Conservation (phyloP, 2,797 vertebrate genomes). For the Ctenopoma multispine region DNA sequence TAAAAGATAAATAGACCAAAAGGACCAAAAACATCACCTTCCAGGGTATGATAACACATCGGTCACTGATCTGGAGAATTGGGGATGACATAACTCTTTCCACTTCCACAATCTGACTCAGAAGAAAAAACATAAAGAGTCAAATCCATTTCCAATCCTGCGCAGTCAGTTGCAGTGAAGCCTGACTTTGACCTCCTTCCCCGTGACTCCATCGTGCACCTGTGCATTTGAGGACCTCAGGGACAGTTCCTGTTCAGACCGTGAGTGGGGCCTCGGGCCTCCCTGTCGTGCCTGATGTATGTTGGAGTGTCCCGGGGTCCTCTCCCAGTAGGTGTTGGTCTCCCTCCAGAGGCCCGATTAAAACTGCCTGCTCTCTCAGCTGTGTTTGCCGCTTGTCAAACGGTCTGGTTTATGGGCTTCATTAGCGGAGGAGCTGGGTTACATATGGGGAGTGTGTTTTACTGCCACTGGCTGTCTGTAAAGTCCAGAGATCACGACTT, state of each 20-base stretch:
- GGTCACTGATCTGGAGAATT: conserved; percentile 20
- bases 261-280: conserved; percentile 62
- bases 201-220: conserved; percentile 76
- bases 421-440: conserved; percentile 78
- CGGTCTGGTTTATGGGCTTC: conserved; percentile 82
- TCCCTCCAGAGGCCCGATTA: conserved; percentile 82
- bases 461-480: conserved; percentile 87
- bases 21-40: neutral
- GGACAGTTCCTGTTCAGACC: conserved; percentile 52
- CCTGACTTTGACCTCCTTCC: conserved; percentile 63
- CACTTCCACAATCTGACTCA: conserved; percentile 49
- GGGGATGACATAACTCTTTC: conserved; percentile 52
- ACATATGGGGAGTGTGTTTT: conserved; percentile 84
- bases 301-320: conserved; percentile 67
- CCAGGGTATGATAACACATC: neutral
- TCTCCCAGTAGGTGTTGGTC: conserved; percentile 67
- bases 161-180: conserved; percentile 41
- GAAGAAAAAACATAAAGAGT: conserved; percentile 16
- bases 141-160: conserved; percentile 45
- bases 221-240: conserved; percentile 65
- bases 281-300: conserved; percentile 79
- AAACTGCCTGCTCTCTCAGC: conserved; percentile 78
- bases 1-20: conserved; percentile 5
- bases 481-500: conserved; percentile 80
- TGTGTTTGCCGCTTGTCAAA: conserved; percentile 83